Percentiles rank a stretch among this genome's conserved stretches.
Conservation (phyloP, 2,113 vertebrate species). For the Ailurus styani region DNA sequence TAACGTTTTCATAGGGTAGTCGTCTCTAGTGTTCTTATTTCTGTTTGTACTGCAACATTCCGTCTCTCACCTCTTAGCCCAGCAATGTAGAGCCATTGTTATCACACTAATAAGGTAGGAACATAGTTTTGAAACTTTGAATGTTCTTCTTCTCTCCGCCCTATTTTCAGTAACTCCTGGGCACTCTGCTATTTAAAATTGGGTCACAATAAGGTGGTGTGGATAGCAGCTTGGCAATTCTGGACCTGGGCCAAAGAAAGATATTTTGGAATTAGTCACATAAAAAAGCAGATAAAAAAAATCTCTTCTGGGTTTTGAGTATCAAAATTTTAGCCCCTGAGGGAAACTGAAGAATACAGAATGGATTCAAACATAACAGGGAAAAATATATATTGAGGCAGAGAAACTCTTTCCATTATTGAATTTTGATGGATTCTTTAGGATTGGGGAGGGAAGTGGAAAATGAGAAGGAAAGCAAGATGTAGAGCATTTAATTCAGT, state of each 20-base stretch:
- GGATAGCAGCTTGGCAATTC: not conserved
- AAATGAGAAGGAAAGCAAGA: not conserved
- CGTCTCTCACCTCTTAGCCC: not conserved
- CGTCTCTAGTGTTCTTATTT: not conserved
- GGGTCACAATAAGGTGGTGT: not conserved
- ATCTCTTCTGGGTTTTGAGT: not conserved
- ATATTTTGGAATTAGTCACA: not conserved
- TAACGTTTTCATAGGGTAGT: not conserved
- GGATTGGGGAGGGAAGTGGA: not conserved
- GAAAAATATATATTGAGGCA: not conserved
- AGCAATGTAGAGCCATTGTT: not conserved
- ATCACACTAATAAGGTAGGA: not conserved
- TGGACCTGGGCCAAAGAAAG: not conserved
- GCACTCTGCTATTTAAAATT: not conserved
- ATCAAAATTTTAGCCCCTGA: not conserved
- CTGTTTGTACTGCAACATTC: not conserved
- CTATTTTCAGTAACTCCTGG: not conserved
- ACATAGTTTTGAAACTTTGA: not conserved
- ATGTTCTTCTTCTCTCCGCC: not conserved
- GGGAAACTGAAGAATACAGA: not conserved
- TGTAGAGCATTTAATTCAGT: not conserved
- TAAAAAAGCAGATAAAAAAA: not conserved
- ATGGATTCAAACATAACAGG: not conserved
- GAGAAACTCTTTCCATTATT: not conserved
- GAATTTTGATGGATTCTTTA: not conserved